phyloP scores from a whole-genome alignment of 2,888 invertebrate genomes.

The Nomada goodeniana region DNA sequence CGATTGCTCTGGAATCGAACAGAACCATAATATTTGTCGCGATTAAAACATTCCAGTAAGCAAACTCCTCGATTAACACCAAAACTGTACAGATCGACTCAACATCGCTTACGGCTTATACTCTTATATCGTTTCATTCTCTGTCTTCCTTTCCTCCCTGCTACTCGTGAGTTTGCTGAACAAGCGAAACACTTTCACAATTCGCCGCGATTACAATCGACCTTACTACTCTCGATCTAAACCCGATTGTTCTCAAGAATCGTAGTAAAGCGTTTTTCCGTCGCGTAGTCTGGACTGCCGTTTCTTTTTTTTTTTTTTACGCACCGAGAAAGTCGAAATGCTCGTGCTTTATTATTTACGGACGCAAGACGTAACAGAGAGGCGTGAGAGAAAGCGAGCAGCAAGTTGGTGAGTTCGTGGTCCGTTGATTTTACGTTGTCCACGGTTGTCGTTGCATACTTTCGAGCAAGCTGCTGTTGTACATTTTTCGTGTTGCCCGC shows the following conservation, averaged over 20 bases:
- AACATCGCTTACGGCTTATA: no score
- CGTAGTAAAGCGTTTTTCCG: not conserved
- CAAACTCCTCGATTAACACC: no score
- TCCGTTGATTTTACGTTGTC: conserved; percentile 58
- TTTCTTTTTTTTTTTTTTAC: not conserved
- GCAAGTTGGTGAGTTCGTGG: conserved; percentile 52
- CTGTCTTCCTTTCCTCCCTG: not conserved
- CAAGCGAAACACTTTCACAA: not conserved
- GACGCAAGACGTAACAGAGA: conserved; percentile 58
- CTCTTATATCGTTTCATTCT: no score
- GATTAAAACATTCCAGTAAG: no score
- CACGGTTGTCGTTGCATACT: conserved; percentile 40
- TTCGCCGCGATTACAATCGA: not conserved
- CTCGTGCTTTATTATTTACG: conserved; percentile 59
- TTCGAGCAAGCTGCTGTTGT: conserved; percentile 27
- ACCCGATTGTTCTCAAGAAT: not conserved
- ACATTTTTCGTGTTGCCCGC: conserved; percentile 45
- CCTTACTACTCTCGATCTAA: not conserved
- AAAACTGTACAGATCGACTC: no score
- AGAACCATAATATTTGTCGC: no score
- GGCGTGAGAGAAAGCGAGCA: conserved; percentile 60
- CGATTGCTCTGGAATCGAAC: no score
- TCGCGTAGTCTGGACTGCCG: not conserved
- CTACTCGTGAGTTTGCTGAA: not conserved
- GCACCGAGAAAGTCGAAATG: conserved; percentile 62